These are phyloP conservation scores for Trematomus bernacchii DNA, from an alignment of 2,797 vertebrate genomes.

Conservation along the genomic window DNA sequence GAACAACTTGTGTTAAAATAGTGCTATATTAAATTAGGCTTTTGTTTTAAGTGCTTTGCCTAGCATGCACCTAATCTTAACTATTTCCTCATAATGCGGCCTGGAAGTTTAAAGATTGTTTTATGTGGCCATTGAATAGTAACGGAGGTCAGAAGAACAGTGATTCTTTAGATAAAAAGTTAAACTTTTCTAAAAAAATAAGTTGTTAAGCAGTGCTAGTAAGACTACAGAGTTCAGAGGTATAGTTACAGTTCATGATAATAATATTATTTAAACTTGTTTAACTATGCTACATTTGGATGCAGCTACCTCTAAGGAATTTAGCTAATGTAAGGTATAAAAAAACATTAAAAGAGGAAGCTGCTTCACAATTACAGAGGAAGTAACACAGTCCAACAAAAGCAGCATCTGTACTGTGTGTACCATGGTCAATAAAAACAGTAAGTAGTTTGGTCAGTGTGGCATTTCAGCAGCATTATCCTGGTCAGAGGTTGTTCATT, in stretches of 20 bases:
- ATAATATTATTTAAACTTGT: background rate
- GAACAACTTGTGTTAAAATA: background rate
- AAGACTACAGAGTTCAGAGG: background rate
- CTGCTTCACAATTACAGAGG: constrained; percentile 50
- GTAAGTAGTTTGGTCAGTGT: constrained; percentile 64
- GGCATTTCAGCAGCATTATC: constrained; percentile 65
- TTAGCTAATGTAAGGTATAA: background rate
- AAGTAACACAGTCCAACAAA: constrained; percentile 63
- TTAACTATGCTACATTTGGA: no score
- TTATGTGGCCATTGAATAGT: background rate
- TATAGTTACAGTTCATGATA: background rate
- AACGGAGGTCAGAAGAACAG: background rate
- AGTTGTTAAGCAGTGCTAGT: background rate
- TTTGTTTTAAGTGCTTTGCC: constrained; percentile 7
- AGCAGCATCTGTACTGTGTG: constrained; percentile 42
- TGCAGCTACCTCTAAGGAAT: background rate
- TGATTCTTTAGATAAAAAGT: constrained; percentile 1
- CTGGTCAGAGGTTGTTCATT: constrained; percentile 68
- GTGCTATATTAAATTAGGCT: background rate
- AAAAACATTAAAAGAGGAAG: constrained; percentile 1
- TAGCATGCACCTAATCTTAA: background rate
- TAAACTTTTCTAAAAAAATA: background rate
- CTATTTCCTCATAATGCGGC: background rate
- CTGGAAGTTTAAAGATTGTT: background rate
- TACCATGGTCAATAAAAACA: constrained; percentile 69